These are phyloP conservation scores for Branchinecta lynchi DNA, from an alignment of 1,140 invertebrate species.

Conservation along the genomic window DNA sequence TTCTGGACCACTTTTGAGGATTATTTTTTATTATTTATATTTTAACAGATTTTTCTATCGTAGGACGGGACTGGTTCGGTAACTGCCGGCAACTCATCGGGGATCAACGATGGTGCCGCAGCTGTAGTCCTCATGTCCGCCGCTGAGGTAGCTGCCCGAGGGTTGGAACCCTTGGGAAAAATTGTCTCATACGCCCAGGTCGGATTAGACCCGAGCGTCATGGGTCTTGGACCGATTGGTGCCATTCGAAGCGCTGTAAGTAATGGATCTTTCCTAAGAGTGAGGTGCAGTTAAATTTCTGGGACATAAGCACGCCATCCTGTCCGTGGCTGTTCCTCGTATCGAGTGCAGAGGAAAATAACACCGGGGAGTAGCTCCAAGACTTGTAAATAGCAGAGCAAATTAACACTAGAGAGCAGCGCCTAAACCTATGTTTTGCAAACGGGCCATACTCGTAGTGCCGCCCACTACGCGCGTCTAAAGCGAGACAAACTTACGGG, in stretches of 20 bases:
- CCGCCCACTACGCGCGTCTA: too few species aligned
- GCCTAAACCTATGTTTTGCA: too few species aligned
- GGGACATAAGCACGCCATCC: slow-evolving; percentile 19
- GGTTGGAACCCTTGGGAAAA: slow-evolving; percentile 41
- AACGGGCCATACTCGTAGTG: too few species aligned
- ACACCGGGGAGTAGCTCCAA: too few species aligned
- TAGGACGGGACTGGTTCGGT: slow-evolving; percentile 42
- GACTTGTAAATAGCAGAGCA: too few species aligned
- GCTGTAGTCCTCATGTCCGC: slow-evolving; percentile 52
- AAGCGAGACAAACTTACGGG: too few species aligned
- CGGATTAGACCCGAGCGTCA: slow-evolving; percentile 53
- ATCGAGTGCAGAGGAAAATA: too few species aligned
- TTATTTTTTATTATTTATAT: background rate
- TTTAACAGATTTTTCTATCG: slow-evolving; percentile 15
- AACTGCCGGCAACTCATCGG: slow-evolving; percentile 61
- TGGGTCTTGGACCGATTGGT: slow-evolving; percentile 59
- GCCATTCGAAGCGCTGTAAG: slow-evolving; percentile 48
- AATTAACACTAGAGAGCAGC: too few species aligned
- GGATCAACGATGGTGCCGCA: slow-evolving; percentile 74
- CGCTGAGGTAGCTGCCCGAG: slow-evolving; percentile 36
- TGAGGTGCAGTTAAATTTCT: slow-evolving; percentile 16
- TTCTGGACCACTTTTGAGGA: background rate
- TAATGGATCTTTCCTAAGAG: slow-evolving; percentile 23
- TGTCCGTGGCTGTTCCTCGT: too few species aligned
- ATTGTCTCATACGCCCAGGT: slow-evolving; percentile 47